Conservation (phyloP, 2,113 vertebrate genomes). For the Papio anubis region DNA sequence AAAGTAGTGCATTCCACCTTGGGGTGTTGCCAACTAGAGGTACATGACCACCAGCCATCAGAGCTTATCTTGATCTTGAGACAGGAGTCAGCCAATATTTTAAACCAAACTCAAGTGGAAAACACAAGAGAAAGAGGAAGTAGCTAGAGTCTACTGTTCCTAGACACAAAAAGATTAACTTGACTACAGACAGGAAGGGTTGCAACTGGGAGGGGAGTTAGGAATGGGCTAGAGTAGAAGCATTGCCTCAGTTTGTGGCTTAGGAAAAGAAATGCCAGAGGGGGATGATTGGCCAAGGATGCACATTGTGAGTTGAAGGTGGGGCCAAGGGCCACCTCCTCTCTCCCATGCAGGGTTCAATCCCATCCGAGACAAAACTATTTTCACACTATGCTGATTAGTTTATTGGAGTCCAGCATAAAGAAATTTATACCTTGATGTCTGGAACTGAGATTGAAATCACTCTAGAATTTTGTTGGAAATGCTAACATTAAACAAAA, state of each 20-base stretch:
- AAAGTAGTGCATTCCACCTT: background rate
- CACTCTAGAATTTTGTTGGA: background rate
- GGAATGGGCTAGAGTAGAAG: background rate
- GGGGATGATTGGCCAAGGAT: background rate
- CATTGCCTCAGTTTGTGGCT: background rate
- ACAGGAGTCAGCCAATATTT: background rate
- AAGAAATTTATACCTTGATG: background rate
- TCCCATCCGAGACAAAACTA: background rate
- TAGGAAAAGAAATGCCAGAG: background rate
- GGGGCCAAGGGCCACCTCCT: too few species aligned
- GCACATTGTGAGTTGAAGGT: background rate
- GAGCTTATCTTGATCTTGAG: constrained; percentile 1
- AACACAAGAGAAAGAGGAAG: background rate
- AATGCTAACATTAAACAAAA: background rate
- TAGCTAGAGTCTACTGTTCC: background rate
- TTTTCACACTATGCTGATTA: background rate
- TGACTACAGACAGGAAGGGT: background rate
- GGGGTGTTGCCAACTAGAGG: background rate
- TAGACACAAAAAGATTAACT: background rate
- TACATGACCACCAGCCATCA: background rate
- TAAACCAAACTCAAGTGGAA: constrained; percentile 37
- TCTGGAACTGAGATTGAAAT: background rate
- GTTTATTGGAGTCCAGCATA: background rate
- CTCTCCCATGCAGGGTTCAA: background rate
- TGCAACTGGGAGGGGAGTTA: background rate